Evolutionary conservation across 2,113 vertebrate species (phyloP), one percentile per base, ranked within the genome.

Genomic region (Hemibagrus wyckioides): DNA sequence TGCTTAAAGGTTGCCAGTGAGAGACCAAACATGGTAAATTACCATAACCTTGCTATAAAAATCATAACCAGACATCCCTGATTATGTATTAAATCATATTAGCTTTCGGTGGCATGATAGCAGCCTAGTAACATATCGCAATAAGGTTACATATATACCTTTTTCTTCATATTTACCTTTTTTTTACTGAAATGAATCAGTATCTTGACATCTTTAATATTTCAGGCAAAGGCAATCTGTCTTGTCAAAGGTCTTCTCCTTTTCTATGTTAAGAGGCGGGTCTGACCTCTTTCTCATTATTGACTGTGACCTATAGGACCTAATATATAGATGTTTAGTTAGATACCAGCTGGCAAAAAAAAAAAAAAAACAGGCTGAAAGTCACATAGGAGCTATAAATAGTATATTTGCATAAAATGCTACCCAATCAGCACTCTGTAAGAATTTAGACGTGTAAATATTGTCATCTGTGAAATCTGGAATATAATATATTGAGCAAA

Each of bases 351-450:
- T 81, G 54, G 21, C 54, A 81, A 30, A 36, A 56, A 80, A 82
- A 44, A 48, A 48, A 48, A n/a, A n/a, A n/a, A n/a, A n/a, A n/a
- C 30, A 59, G 14, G 5, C 80, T 63, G 36, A 41, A 82, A 82
- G 80, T 82, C 56, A 82, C 57, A 61, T 9, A 83, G n/a, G 59
- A 33, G 59, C 28, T 50, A 30, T 83, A 41, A 59, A 59, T 59
- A 28, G 17, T 28, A 61, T 15, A 81, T 65, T 63, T 82, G 6
- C 39, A 63, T 82, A 44, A 63, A 80, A 39, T 57, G 52, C 52
- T 80, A 80, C 21, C 52, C 19, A 80, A 36, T 57, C 30, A 80
- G 9, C 8, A 80, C 30, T 80, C 9, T 80, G 19, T 36, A 17
- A 17, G 44, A 77, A 52, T 52, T 54, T 36, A 80, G 33, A 81